Conservation (phyloP, 2,888 invertebrate species). For the Stratiomys singularior region DNA sequence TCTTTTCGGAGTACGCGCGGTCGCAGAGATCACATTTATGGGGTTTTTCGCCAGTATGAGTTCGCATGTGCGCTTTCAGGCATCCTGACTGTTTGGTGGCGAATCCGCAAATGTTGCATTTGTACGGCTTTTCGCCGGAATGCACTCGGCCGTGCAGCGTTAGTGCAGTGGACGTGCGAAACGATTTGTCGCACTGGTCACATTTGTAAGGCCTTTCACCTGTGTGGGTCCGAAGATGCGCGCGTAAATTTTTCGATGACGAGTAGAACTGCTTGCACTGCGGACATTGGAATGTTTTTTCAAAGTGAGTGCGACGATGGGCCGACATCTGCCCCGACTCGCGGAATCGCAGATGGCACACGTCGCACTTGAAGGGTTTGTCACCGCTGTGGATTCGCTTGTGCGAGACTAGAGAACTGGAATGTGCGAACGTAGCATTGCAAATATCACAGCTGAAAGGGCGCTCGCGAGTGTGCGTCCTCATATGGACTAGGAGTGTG, state of each 20-base stretch:
- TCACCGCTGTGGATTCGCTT: conserved; percentile 48
- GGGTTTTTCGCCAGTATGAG: conserved; percentile 49
- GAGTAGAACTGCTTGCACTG: conserved; percentile 49
- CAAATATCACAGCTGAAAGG: conserved; percentile 50
- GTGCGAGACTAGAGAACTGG: conserved; percentile 50
- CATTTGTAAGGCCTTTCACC: conserved; percentile 51
- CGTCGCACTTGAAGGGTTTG: conserved; percentile 46
- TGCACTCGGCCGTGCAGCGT: conserved; percentile 49
- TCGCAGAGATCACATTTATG: conserved; percentile 49
- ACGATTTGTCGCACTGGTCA: conserved; percentile 49
- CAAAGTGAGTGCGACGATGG: conserved; percentile 49
- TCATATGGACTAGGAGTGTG: conserved; percentile 48
- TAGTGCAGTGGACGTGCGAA: conserved; percentile 48
- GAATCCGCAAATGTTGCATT: conserved; percentile 45
- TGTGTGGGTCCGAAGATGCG: conserved; percentile 49
- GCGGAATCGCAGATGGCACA: conserved; percentile 47
- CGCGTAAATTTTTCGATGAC: conserved; percentile 49
- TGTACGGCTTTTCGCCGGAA: conserved; percentile 49
- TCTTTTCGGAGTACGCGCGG: conserved; percentile 48
- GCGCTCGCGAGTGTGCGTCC: conserved; percentile 48
- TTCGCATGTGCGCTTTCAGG: conserved; percentile 47
- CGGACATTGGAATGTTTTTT: conserved; percentile 48
- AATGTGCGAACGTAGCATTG: conserved; percentile 48
- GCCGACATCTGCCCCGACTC: conserved; percentile 51
- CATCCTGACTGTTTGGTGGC: conserved; percentile 49